These are phyloP conservation scores for Embiotoca jacksoni DNA, from an alignment of 2,113 vertebrate species.

Conservation along the genomic window DNA sequence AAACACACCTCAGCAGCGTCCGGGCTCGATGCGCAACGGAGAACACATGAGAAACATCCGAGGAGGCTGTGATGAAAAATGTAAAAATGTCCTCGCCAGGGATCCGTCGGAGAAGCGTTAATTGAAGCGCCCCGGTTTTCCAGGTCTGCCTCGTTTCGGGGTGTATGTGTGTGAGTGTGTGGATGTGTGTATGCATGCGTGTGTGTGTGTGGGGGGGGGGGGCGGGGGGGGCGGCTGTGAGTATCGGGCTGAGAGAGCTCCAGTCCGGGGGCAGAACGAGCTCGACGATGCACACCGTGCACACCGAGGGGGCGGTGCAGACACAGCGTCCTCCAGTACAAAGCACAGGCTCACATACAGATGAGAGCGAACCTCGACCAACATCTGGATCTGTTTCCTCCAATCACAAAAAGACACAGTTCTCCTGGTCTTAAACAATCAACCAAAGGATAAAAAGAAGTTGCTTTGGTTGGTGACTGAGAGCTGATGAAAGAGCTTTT, in stretches of 20 bases:
- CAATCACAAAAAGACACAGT: neutral
- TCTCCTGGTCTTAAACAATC: neutral
- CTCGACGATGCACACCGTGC: slow-evolving; percentile 36
- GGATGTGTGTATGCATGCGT: neutral
- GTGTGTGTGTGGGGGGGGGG: neutral
- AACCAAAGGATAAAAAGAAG: neutral
- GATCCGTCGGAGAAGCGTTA: slow-evolving; percentile 49
- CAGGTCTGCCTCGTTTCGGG: slow-evolving; percentile 39
- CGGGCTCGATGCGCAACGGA: slow-evolving; percentile 50
- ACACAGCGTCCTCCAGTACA: slow-evolving; percentile 22
- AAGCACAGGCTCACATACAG: neutral
- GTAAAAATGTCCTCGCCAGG: slow-evolving; percentile 64
- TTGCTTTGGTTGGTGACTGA: neutral
- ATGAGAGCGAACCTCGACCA: neutral
- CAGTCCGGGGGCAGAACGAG: slow-evolving; percentile 48
- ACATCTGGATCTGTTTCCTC: slow-evolving; percentile 24
- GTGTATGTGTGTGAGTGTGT: slow-evolving; percentile 14
- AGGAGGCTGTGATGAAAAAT: slow-evolving; percentile 33
- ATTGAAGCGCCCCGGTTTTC: slow-evolving; percentile 39
- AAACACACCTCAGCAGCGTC: slow-evolving; percentile 42
- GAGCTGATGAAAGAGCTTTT: slow-evolving; percentile 36
- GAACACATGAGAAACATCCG: slow-evolving; percentile 53
- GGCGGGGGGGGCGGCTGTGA: neutral
- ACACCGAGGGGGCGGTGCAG: slow-evolving; percentile 63
- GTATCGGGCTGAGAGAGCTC: slow-evolving; percentile 41